These are phyloP conservation scores for Ptilorrhoa leucosticta DNA, from an alignment of 2,113 vertebrate species.

Conservation along the genomic window DNA sequence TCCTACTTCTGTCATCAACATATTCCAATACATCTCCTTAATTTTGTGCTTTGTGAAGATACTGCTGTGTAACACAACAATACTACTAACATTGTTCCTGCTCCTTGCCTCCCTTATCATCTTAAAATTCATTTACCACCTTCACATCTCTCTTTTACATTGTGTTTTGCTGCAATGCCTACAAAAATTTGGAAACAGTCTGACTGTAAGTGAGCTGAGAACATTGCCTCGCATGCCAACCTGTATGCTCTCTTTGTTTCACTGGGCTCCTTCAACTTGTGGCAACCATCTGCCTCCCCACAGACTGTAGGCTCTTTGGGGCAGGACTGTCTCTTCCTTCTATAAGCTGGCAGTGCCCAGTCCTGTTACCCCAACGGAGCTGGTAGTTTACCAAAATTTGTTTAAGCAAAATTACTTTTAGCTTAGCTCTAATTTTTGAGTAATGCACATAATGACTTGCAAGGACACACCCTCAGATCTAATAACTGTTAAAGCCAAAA, in stretches of 20 bases:
- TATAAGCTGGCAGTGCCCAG: background rate
- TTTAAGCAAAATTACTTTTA: background rate
- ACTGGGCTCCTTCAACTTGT: background rate
- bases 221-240: background rate
- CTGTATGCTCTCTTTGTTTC: background rate
- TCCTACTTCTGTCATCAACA: background rate
- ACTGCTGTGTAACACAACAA: background rate
- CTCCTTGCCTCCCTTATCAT: background rate
- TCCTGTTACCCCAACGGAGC: background rate
- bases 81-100: background rate
- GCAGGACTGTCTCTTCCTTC: background rate
- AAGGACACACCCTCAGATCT: background rate
- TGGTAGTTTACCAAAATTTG: background rate
- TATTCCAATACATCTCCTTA: background rate
- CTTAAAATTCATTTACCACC: constrained; percentile 18
- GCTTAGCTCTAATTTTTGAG: background rate
- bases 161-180: constrained; percentile 32
- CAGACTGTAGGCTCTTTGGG: background rate
- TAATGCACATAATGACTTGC: background rate
- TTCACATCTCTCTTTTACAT: background rate
- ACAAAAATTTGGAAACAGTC: constrained; percentile 19
- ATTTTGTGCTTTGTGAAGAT: background rate
- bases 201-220: constrained; percentile 15
- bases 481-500: background rate
- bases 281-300: background rate